A percentile compares a stretch with the other conserved stretches of the same genome.
phyloP scores from a whole-genome alignment of 2,797 vertebrate species.

The Myioborus miniatus region DNA sequence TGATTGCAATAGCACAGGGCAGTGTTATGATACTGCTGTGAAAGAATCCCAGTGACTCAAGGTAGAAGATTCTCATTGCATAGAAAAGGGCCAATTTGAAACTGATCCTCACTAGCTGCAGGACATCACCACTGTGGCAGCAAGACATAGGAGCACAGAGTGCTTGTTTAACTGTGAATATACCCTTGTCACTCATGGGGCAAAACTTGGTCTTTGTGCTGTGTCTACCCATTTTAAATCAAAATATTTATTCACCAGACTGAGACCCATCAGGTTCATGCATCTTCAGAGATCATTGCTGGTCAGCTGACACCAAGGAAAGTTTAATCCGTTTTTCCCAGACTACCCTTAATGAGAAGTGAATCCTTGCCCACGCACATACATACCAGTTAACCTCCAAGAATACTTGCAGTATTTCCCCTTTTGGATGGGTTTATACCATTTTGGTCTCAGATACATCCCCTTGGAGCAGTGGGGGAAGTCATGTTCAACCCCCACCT shows the following conservation, averaged over 20 bases:
- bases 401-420: background rate
- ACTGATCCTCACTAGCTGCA: background rate
- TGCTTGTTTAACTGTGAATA: background rate
- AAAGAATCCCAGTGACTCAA: background rate
- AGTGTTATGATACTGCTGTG: background rate
- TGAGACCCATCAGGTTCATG: background rate
- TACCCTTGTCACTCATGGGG: background rate
- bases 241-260: background rate
- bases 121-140: background rate
- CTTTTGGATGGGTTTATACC: background rate
- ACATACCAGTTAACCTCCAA: background rate
- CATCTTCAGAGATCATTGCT: background rate
- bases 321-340: background rate
- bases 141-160: background rate
- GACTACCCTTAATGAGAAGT: background rate
- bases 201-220: background rate
- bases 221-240: background rate
- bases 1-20: background rate
- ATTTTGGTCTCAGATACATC: background rate
- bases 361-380: background rate
- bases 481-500: rapidly evolving
- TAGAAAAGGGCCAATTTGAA: conserved; percentile 9
- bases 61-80: background rate
- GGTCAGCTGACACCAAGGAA: background rate
- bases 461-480: background rate